A percentile compares a stretch with the other conserved stretches of the same genome.
These are phyloP conservation scores for Candoia aspera DNA, from an alignment of 2,113 vertebrate species.

Conservation along the genomic window DNA sequence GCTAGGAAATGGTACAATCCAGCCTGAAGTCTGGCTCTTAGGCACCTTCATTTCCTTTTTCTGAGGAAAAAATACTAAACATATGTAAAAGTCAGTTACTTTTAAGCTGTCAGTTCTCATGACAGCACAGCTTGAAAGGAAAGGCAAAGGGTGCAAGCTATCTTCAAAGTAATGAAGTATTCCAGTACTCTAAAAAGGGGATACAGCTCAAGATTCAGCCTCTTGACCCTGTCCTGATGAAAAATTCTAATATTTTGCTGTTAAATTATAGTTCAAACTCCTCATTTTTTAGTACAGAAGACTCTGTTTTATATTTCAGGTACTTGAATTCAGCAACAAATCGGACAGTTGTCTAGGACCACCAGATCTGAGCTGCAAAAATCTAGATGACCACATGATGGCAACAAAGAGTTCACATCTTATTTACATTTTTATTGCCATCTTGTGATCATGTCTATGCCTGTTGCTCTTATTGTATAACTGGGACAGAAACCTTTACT, in stretches of 20 bases:
- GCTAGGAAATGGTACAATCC: neutral
- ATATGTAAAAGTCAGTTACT: neutral
- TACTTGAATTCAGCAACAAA: neutral
- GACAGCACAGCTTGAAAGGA: neutral
- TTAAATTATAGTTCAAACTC: neutral
- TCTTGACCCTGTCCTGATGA: neutral
- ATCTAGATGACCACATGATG: neutral
- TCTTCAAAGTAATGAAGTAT: neutral
- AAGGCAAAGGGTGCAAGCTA: neutral
- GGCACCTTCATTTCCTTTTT: neutral
- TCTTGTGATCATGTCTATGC: neutral
- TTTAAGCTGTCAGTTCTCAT: neutral
- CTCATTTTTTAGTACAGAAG: neutral
- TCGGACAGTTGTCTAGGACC: no score
- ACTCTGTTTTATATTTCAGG: neutral
- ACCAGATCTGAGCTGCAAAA: neutral
- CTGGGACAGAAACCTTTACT: neutral
- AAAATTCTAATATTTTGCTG: neutral
- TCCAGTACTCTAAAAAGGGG: neutral
- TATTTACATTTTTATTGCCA: neutral
- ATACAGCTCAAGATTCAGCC: neutral
- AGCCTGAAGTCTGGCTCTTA: neutral
- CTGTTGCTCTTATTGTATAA: neutral
- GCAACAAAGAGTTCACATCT: neutral
- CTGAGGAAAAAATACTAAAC: neutral